Percentiles rank a stretch among this genome's conserved stretches.
phyloP scores from a whole-genome alignment of 2,797 vertebrate genomes.

The Gouania willdenowi region DNA sequence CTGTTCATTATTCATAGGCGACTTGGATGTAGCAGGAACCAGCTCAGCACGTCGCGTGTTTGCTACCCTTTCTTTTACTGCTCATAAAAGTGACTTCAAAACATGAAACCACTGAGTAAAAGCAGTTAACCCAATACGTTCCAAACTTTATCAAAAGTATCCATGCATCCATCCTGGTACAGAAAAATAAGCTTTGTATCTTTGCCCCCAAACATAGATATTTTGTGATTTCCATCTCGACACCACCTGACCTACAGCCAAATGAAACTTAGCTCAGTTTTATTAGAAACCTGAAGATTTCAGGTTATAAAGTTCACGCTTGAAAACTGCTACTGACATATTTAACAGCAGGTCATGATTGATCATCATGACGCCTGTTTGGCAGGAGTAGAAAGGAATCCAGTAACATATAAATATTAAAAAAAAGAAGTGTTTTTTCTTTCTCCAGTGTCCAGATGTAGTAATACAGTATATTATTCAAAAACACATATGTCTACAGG shows the following conservation, averaged over 20 bases:
- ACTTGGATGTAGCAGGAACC: conserved; percentile 19
- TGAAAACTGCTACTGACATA: conserved; percentile 9
- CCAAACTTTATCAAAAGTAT: conserved; percentile 40
- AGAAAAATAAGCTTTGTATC: too few relatives aligned
- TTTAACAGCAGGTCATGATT: conserved; percentile 14
- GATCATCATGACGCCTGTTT: conserved; percentile 39
- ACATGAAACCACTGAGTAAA: too few relatives aligned
- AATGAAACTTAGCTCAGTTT: too few relatives aligned
- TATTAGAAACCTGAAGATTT: neutral
- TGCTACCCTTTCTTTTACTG: conserved; percentile 49
- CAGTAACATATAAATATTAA: too few relatives aligned
- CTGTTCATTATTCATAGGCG: conserved; percentile 10
- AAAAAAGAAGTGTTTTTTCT: conserved; percentile 5
- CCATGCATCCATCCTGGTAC: too few relatives aligned
- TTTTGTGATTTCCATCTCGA: too few relatives aligned
- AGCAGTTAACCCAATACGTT: too few relatives aligned
- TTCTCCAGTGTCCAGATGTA: conserved; percentile 25
- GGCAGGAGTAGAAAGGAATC: conserved; percentile 35
- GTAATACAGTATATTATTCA: conserved; percentile 26
- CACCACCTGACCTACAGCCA: too few relatives aligned
- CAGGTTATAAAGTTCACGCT: too few relatives aligned
- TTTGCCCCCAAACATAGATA: too few relatives aligned
- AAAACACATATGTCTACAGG: too few relatives aligned
- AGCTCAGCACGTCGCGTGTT: conserved; percentile 44
- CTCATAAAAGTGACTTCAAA: conserved; percentile 20